phyloP scores from a whole-genome alignment of 1,140 invertebrate species.

The Arctopsyche grandis region DNA sequence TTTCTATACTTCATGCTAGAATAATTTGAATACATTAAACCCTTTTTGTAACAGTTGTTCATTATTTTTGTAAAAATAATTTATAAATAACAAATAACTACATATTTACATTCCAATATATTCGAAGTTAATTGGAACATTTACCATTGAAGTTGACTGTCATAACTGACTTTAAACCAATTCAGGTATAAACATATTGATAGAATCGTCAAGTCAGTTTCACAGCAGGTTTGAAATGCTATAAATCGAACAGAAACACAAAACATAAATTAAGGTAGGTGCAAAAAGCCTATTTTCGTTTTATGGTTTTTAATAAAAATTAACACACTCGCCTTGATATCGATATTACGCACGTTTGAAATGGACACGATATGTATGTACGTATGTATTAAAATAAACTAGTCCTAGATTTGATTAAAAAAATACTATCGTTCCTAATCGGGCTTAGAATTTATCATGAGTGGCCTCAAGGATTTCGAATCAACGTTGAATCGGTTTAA shows the following conservation, averaged over 20 bases:
- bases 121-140: too few relatives aligned
- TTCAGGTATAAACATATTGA: too few relatives aligned
- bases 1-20: background rate
- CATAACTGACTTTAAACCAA: too few relatives aligned
- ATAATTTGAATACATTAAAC: too few relatives aligned
- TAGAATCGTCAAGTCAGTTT: too few relatives aligned
- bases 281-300: background rate
- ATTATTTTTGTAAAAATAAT: too few relatives aligned
- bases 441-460: background rate
- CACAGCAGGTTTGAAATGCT: background rate
- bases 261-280: background rate
- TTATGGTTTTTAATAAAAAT: slow-evolving; percentile 2
- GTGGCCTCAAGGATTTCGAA: background rate
- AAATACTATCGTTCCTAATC: slow-evolving; percentile 2
- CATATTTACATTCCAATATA: too few relatives aligned
- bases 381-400: background rate
- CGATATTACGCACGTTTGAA: background rate
- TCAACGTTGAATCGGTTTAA: background rate
- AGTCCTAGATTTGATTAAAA: background rate
- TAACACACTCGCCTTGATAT: slow-evolving; percentile 8
- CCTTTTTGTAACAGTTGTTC: too few relatives aligned
- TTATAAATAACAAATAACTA: too few relatives aligned
- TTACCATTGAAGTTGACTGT: too few relatives aligned
- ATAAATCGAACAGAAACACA: background rate
- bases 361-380: background rate